These are phyloP conservation scores for Eutrigla gurnardus DNA, from an alignment of 2,797 vertebrate genomes.

Conservation along the genomic window DNA sequence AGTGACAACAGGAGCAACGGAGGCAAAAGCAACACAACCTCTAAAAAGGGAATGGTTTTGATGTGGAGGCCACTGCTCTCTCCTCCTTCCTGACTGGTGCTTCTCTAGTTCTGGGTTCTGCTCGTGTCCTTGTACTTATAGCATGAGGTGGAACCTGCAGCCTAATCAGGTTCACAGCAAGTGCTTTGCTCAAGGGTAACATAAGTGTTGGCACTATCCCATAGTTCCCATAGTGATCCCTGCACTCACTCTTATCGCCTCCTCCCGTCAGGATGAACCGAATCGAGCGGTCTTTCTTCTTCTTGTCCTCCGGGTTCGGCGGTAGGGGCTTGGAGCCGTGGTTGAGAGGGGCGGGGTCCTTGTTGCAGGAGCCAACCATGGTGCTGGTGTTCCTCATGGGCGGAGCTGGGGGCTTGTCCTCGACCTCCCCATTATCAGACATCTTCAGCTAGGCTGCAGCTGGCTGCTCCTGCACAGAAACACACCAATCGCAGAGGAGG, in stretches of 20 bases:
- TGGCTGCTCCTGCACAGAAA: slow-evolving; percentile 63
- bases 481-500: slow-evolving; percentile 17
- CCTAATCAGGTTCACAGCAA: not conserved
- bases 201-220: not conserved
- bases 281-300: slow-evolving; percentile 94
- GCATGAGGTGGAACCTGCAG: too few species aligned
- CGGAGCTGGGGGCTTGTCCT: slow-evolving; percentile 96
- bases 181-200: not conserved
- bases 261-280: slow-evolving; percentile 91
- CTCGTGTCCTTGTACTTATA: too few species aligned
- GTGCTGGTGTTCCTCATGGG: slow-evolving; percentile 98
- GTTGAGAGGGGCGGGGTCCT: slow-evolving; percentile 89
- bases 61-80: too few species aligned
- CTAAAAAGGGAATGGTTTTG: too few species aligned
- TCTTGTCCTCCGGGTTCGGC: slow-evolving; percentile 96
- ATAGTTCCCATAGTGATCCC: not conserved
- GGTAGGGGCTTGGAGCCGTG: slow-evolving; percentile 96
- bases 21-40: too few species aligned
- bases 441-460: slow-evolving; percentile 85
- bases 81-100: too few species aligned
- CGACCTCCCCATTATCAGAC: slow-evolving; percentile 95
- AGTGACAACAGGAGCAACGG: too few species aligned
- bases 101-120: too few species aligned
- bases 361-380: slow-evolving; percentile 91
- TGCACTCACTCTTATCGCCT: slow-evolving; percentile 92